Conservation (phyloP, 2,113 vertebrate genomes). For the Conger conger region DNA sequence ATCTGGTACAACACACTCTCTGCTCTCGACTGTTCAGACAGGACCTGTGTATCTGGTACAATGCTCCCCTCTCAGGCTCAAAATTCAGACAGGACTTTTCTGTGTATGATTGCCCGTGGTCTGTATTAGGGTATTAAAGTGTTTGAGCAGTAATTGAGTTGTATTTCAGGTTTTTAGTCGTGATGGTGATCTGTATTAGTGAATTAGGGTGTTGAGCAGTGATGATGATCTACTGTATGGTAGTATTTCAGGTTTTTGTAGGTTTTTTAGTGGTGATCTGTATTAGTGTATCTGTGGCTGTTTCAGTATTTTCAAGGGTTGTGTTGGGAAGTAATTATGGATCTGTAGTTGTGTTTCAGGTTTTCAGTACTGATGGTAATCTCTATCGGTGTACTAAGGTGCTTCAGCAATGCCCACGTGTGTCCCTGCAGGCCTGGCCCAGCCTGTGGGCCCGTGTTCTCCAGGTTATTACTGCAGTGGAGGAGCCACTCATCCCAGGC, state of each 20-base stretch:
- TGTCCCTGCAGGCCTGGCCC: constrained; percentile 68
- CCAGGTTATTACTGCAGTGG: constrained; percentile 81
- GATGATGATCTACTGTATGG: background rate
- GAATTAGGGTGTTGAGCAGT: background rate
- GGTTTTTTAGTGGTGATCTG: no score
- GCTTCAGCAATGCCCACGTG: background rate
- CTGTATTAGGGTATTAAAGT: background rate
- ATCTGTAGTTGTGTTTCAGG: no score
- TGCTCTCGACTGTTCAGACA: no score
- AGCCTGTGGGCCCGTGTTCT: constrained; percentile 77
- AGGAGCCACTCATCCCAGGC: constrained; percentile 71
- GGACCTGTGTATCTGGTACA: no score
- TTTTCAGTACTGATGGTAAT: no score
- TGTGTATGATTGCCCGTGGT: background rate
- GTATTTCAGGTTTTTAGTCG: background rate
- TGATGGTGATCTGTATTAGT: background rate
- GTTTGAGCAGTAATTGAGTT: background rate
- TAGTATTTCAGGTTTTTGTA: background rate
- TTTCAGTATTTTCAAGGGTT: no score
- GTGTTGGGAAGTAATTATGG: no score
- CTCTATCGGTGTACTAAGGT: no score
- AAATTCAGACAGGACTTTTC: background rate
- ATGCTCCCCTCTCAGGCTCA: no score
- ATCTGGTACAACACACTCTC: background rate
- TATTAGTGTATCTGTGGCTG: no score